Evolutionary conservation across 2,888 invertebrate species (phyloP), one percentile per base, ranked within the genome.

Genomic region (Lepidochitona cinerea): DNA sequence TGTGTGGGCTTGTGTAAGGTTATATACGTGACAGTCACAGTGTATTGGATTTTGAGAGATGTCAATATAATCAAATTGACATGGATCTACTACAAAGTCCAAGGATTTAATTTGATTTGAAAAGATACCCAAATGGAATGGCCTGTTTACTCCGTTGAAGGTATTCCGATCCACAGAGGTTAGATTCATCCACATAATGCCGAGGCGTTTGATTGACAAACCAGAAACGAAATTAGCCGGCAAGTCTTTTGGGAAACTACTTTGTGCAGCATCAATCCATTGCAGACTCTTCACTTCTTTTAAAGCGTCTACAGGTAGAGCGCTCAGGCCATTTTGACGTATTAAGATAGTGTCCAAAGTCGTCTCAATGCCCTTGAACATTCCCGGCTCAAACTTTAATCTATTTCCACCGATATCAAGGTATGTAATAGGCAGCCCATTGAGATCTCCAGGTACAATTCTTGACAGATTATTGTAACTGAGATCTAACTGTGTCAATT

Each of bases 191-290:
- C 66, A 66, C 36, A 36, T 66, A 18, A 66, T 18, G 36, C 36
- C 26, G 2, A 66, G n/a, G 14, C 66, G 29, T 14, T 66, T 35
- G 4, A 66, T 33, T 18, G 35, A 35, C 33, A 66, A 36, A n/a
- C 66, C 66, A 26, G 59, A 4, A 29, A 32, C 59, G 29, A 59
- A 59, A 29, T 29, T 29, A 4, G 59, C 59, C 14, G 59, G 59
- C 14, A 36, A n/a, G 18, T 18, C 18, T 36, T 14, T 35, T 6
- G 41, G 37, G 68, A 68, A 68, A 49, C 23, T 18, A 36, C 32
- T 68, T 26, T 2, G n/a, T 23, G 68, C 32, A 23, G 68, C 68
- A 32, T 68, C 68, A n/a, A 68, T 32, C 68, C 68, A 68, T 23
- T 68, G 23, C 14, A 68, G 49, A 14, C 49, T 37, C 18, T 26